Conservation (phyloP, 2,888 invertebrate species). For the Drosophila nr. fundita region DNA sequence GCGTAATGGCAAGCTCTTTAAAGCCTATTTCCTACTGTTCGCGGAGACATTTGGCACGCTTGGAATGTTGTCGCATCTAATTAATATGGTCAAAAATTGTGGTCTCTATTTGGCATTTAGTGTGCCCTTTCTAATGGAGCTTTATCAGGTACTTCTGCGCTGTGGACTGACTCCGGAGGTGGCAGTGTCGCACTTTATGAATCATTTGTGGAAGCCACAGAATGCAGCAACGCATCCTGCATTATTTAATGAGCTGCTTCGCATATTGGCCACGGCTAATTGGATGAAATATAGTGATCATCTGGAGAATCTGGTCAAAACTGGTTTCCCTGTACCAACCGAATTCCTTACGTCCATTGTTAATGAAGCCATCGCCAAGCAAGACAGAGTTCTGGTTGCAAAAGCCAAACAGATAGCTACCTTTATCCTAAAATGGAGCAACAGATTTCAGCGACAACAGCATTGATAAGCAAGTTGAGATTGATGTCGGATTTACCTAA, state of each 20-base stretch:
- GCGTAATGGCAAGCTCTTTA: conserved; percentile 31
- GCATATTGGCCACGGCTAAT: conserved; percentile 36
- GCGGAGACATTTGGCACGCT: conserved; percentile 36
- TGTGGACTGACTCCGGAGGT: neutral
- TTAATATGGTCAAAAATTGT: conserved; percentile 47
- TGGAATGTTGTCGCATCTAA: conserved; percentile 14
- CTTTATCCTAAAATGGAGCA: neutral
- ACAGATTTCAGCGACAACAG: neutral
- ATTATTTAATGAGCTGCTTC: conserved; percentile 22
- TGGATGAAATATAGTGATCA: conserved; percentile 45
- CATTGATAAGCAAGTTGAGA: neutral
- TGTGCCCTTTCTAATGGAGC: conserved; percentile 2
- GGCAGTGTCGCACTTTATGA: conserved; percentile 37
- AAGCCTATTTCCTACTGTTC: conserved; percentile 32
- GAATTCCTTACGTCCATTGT: conserved; percentile 21
- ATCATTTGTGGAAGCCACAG: conserved; percentile 48
- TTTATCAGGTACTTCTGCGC: conserved; percentile 11
- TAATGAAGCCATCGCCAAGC: neutral
- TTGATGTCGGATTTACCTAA: neutral
- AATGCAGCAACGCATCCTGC: neutral
- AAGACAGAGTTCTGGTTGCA: neutral
- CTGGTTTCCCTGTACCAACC: conserved; percentile 30
- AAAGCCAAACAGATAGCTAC: neutral
- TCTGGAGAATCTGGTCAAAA: conserved; percentile 21
- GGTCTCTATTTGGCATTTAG: conserved; percentile 24